Evolutionary conservation across 1,140 invertebrate genomes (phyloP).

Genomic region (Tetranychus cinnabarinus): DNA sequence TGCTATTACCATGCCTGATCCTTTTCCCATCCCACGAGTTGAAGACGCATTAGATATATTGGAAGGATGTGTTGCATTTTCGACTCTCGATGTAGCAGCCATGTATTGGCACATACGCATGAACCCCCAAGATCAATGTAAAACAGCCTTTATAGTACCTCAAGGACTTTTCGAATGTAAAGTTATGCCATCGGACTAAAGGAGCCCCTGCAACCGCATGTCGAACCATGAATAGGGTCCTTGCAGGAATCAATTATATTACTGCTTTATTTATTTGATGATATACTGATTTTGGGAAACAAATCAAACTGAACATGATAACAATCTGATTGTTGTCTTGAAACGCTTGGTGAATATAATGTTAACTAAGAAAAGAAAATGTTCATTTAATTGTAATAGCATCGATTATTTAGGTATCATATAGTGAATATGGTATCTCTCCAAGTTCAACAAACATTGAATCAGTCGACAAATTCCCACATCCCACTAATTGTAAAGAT

Average conservation of each 20-base stretch:
- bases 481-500: not conserved
- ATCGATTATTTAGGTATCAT: constrained; percentile 7
- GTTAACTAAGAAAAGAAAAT: constrained; percentile 11
- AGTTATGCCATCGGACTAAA: not conserved
- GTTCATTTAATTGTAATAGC: constrained; percentile 3
- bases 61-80: constrained; percentile 19
- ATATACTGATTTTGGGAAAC: constrained; percentile 7
- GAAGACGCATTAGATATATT: constrained; percentile 22
- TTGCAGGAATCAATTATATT: constrained; percentile 1
- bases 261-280: constrained; percentile 6
- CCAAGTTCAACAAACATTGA: not conserved
- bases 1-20: constrained; percentile 6
- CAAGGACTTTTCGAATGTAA: not conserved
- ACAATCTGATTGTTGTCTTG: not conserved
- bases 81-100: constrained; percentile 22
- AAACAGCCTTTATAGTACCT: not conserved
- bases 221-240: constrained; percentile 2
- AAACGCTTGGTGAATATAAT: not conserved
- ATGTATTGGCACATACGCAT: constrained; percentile 16
- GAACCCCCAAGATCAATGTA: not conserved
- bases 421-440: not conserved
- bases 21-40: constrained; percentile 20
- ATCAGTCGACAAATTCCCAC: not conserved
- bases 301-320: constrained; percentile 3
- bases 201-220: constrained; percentile 6